Base-by-base conservation (phyloP, 2,888 invertebrate genomes). In the Lasioglossum marginatum region DNA sequence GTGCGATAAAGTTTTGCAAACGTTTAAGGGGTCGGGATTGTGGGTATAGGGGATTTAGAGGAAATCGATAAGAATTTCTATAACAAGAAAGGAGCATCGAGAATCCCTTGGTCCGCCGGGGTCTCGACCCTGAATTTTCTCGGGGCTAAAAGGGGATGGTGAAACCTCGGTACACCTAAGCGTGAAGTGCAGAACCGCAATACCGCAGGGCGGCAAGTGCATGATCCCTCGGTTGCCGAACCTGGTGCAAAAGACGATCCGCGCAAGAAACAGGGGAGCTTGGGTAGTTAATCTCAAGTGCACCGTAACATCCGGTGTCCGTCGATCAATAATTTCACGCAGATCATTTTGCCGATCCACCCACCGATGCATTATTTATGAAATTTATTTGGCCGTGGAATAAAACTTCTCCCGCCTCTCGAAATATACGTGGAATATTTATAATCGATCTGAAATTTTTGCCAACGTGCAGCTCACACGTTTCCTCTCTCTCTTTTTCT, bases 221-320 rank as follows among this genome's bases (percentile, higher is more conserved):
- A 83, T 81, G 85, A 87, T 87, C 48, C 78, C 40, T 31, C 23
- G 34, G 57, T 77, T 60, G 72, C 76, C 77, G 37, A 73, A 81
- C 75, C 70, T 23, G 34, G 31, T n/a, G 77, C 34, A 60, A 57
- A 83, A 81, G 74, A 57, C 63, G 70, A 37, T 68, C n/a, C 74
- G 71, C 31, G 68, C 60, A 63, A 80, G 80, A 72, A 77, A 76
- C 79, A 31, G 60, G 19, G 60, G 19, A 77, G 79, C 79, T 1
- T 60, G 60, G 60, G 31, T 74, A 27, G 83, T 76, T 85, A 77
- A 79, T 84, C 77, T 73, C 73, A 27, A 48, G 43, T 34, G 34
- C 57, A 74, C 16, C 16, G 48, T 48, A 31, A 63, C 60, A 74
- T 37, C 45, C 37, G 16, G 23, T 60, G 57, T 19, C 37, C 68